Evolutionary conservation across 2,797 vertebrate genomes (phyloP).

Genomic region (Crocodylus rhombifer): DNA sequence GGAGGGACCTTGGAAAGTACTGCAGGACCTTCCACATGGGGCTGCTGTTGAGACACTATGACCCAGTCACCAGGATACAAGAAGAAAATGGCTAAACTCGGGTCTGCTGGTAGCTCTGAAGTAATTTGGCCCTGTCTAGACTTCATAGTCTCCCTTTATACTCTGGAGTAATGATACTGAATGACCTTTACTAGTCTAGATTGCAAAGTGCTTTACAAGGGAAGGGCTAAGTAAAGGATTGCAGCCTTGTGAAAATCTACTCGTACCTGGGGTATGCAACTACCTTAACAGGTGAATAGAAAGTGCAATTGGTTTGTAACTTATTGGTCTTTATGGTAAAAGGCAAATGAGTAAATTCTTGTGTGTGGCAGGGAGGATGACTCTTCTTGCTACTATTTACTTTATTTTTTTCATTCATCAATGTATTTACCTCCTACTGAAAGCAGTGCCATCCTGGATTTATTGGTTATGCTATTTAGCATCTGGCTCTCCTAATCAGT

Average conservation of each 20-base stretch:
- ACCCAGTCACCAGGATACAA: not conserved
- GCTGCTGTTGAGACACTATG: not conserved
- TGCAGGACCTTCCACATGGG: not conserved
- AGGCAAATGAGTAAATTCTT: not conserved
- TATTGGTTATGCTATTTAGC: not conserved
- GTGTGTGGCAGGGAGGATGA: rapidly evolving
- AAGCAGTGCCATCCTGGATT: not conserved
- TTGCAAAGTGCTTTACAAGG: not conserved
- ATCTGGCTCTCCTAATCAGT: not conserved
- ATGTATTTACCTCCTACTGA: not conserved
- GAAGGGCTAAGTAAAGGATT: not conserved
- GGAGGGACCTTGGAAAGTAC: not conserved
- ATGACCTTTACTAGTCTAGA: not conserved
- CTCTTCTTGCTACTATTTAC: not conserved
- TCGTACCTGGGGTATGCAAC: not conserved
- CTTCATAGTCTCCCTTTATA: not conserved
- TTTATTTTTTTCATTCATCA: not conserved
- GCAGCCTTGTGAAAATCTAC: not conserved
- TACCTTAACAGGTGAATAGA: not conserved
- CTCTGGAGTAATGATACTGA: not conserved
- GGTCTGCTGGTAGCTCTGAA: not conserved
- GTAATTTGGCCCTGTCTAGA: not conserved
- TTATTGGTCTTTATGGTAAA: not conserved
- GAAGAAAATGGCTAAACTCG: not conserved
- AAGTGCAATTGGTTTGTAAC: not conserved